Conservation (phyloP, 2,797 vertebrate genomes). For the Ctenopoma multispine region DNA sequence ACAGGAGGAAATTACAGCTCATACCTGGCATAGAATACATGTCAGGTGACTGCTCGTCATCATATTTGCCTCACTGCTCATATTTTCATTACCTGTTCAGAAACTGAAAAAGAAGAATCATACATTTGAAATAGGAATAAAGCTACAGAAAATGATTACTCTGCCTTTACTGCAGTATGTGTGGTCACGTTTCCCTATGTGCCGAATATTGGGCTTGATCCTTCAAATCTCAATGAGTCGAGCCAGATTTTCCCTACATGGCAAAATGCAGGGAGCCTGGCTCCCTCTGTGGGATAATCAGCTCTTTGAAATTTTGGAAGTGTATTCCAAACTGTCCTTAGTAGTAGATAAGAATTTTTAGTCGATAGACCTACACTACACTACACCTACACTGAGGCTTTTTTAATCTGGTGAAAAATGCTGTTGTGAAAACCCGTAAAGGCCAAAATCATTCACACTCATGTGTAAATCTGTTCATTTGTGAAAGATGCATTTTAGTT, state of each 20-base stretch:
- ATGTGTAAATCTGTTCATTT: conserved; percentile 1
- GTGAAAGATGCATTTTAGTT: conserved; percentile 5
- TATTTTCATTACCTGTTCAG: conserved; percentile 6
- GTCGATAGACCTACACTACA: too few relatives aligned
- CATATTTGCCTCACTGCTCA: conserved; percentile 21
- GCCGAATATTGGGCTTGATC: neutral
- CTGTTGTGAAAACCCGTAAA: neutral
- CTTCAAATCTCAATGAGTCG: conserved; percentile 6
- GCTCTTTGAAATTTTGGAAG: neutral
- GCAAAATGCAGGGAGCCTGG: neutral
- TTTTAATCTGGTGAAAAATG: neutral
- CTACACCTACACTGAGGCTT: neutral
- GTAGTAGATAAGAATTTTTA: neutral
- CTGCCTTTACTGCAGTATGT: neutral
- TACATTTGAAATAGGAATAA: neutral
- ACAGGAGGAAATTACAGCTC: conserved; percentile 40
- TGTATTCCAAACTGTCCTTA: neutral
- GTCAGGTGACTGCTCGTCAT: conserved; percentile 19
- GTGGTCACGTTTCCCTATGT: neutral
- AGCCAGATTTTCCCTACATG: neutral
- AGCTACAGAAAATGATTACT: neutral
- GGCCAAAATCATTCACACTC: neutral
- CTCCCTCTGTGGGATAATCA: neutral
- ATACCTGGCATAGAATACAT: conserved; percentile 39
- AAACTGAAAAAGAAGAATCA: conserved; percentile 10